Evolutionary conservation across 2,888 invertebrate genomes (phyloP).

Genomic region (Patella caerulea): DNA sequence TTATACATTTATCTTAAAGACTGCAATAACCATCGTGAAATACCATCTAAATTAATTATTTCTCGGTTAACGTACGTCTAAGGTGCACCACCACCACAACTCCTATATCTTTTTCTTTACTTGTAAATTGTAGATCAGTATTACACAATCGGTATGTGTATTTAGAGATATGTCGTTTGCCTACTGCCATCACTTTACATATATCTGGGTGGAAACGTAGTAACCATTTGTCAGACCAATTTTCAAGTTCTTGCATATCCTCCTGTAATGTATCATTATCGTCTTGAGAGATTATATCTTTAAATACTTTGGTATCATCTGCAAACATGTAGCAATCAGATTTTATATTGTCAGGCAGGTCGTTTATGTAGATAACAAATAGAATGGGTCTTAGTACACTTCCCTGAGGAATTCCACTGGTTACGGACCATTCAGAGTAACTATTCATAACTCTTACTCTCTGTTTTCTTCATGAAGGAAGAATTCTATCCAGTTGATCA

Average conservation of each 20-base stretch:
- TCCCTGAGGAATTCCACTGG: slow-evolving; percentile 3
- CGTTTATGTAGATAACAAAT: slow-evolving; percentile 33
- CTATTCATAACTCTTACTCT: slow-evolving; percentile 6
- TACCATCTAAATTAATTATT: no score
- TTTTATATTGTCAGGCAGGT: slow-evolving; percentile 26
- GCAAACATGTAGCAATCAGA: slow-evolving; percentile 21
- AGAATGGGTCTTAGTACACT: slow-evolving; percentile 32
- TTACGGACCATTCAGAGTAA: not conserved
- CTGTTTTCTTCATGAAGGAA: slow-evolving; percentile 11
- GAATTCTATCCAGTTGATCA: slow-evolving; percentile 11
- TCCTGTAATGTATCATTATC: slow-evolving; percentile 12
- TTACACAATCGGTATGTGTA: not conserved
- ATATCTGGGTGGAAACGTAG: slow-evolving; percentile 23
- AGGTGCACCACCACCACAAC: slow-evolving; percentile 8
- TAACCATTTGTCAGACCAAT: slow-evolving; percentile 29
- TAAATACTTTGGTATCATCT: slow-evolving; percentile 31
- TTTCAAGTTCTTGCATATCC: slow-evolving; percentile 18
- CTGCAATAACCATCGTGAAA: no score
- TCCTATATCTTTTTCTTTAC: slow-evolving; percentile 22
- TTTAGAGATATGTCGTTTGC: not conserved
- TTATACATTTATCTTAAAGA: no score
- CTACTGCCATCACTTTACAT: slow-evolving; percentile 22
- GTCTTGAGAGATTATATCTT: not conserved
- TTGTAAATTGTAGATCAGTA: not conserved
- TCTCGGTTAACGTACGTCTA: no score